Percentiles rank a stretch among this genome's conserved stretches.
Conservation (phyloP, 2,113 vertebrate species). For the Natator depressus region DNA sequence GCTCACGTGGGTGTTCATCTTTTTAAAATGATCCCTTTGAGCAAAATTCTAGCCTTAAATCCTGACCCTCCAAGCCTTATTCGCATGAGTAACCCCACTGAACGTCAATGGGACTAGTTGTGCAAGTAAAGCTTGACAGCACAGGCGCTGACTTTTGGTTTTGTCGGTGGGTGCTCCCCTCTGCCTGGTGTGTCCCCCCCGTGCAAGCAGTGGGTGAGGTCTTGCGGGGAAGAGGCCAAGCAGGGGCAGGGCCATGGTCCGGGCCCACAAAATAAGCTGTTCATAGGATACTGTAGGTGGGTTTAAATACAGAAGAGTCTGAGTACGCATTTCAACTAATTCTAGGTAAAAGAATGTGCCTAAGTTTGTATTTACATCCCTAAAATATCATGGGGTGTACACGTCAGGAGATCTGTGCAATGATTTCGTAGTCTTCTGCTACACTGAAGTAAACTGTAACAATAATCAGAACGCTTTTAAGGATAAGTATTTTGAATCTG, state of each 20-base stretch:
- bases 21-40: neutral
- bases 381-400: neutral
- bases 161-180: too few species aligned
- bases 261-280: neutral
- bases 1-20: fast-evolving
- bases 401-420: neutral
- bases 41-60: neutral
- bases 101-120: neutral
- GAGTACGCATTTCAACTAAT: neutral
- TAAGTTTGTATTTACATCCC: neutral
- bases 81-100: fast-evolving
- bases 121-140: neutral
- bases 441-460: neutral
- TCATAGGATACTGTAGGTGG: neutral
- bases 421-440: neutral
- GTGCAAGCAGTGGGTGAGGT: too few species aligned
- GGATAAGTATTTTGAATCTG: neutral
- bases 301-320: neutral
- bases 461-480: neutral
- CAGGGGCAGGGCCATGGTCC: too few species aligned
- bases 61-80: neutral
- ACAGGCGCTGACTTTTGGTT: too few species aligned
- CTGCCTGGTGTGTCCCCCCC: too few species aligned
- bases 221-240: too few species aligned
- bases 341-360: neutral